Conservation (phyloP, 2,113 vertebrate species). For the Opisthocomus hoazin region DNA sequence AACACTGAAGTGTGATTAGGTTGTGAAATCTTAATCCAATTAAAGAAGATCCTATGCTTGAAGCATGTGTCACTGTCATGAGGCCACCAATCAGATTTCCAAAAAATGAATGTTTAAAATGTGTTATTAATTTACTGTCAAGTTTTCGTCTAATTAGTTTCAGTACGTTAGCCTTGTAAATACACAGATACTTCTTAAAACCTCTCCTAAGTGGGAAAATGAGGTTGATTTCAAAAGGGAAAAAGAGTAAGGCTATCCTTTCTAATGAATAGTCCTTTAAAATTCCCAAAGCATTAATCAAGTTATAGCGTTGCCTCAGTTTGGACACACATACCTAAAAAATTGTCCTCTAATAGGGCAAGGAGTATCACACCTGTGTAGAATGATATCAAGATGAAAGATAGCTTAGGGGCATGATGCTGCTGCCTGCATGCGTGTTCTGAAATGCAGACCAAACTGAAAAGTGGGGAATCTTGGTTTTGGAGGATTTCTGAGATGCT, state of each 20-base stretch:
- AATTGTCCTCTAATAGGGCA: neutral
- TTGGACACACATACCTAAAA: neutral
- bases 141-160: neutral
- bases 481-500: neutral
- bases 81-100: neutral
- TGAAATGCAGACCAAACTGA: neutral
- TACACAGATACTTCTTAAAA: neutral
- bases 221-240: neutral
- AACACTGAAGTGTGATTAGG: neutral
- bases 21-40: neutral
- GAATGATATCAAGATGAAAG: neutral
- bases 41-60: neutral
- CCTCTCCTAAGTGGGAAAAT: neutral
- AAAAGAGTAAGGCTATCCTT: neutral
- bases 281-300: neutral
- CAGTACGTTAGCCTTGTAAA: neutral
- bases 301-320: neutral
- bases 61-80: neutral
- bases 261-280: neutral
- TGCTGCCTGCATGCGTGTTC: neutral
- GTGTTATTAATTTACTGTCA: neutral
- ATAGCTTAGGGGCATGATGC: neutral
- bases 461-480: neutral
- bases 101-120: neutral
- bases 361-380: neutral